Evolutionary conservation across 2,797 vertebrate species (phyloP), one percentile per base, ranked within the genome.

Genomic region (Sylvia borin): DNA sequence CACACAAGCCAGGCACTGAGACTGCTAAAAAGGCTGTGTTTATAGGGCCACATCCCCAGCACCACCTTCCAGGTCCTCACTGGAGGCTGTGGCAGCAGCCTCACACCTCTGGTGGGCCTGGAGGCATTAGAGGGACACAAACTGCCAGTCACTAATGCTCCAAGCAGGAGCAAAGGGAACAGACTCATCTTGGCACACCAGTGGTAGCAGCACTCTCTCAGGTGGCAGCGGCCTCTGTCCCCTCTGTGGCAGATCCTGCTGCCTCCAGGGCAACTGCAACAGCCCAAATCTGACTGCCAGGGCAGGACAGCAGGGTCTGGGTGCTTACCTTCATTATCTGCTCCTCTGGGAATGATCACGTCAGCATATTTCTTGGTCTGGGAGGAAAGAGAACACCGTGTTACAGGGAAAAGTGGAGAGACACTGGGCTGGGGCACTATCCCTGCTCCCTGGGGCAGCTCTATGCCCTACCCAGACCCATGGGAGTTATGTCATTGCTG

Each of bases 361-460:
- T 99, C 99, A 16, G 99, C 99, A 2, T 99, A 99, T 93, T 99
- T 99, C 98, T 99, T 99, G 32, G 99, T 99, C 99, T 99, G 80
- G 15, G 36, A 96, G 53, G 85, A 97, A 81, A 97, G 61, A 96
- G 61, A 81, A 12, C 36, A 22, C 32, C 10, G 22, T 1, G n/a
- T 97, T 91, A 94, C 2, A 3, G 27, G 19, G 19, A 21, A 27
- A 27, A 54, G 31, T 14, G 11, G 60, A 66, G 19, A 45, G 3
- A 29, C 8, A 16, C 43, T 12, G 5, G 27, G 45, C 40, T 75
- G 20, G 17, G 20, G 36, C 50, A 53, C 4, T 38, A 16, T 45
- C 36, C 54, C 74, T 40, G 26, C 51, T 54, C 81, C 32, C 22
- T 43, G 25, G 12, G 26, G 29, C 58, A 81, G 53, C 40, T 45